Evolutionary conservation across 2,113 vertebrate genomes (phyloP), one percentile per base, ranked within the genome.

Genomic region (Serilophus lunatus): DNA sequence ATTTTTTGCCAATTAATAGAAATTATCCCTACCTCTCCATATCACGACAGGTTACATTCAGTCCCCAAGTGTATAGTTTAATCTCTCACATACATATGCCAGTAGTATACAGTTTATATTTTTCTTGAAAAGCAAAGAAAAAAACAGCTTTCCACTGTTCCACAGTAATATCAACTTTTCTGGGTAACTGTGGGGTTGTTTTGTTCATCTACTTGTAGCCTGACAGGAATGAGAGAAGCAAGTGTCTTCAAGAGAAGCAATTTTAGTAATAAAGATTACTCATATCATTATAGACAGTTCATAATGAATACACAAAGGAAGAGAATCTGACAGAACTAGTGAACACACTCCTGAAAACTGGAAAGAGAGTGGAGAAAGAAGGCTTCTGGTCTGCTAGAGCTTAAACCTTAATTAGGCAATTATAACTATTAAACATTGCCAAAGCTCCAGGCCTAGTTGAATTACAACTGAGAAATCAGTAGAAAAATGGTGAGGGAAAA

Each of bases 331-430:
- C 72, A 85, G 66, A 53, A 29, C 18, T 5, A 60, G 20, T 2
- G 2, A 81, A 23, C 35, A 31, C 12, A 2, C 18, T 54, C 44
- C 61, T 42, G 59, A 45, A 94, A 90, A 80, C 45, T 71, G 44
- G 79, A 56, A 91, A 82, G 24, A 61, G 13, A 33, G 36, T 31
- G 11, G 42, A 68, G 54, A 72, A 56, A 45, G 61, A 40, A 79
- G 25, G 50, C 38, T 66, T 65, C 65, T 66, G 80, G 51, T 93
- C 81, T 89, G 49, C 45, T n/a, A 44, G 56, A 83, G 61, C 88
- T 65, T 75, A 95, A 90, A 83, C 77, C 74, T 93, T 97, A 96
- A 96, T 96, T 95, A 97, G 91, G 82, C 79, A 95, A 95, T 97
- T 97, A 86, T 60, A 93, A 45, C 88, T 88, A 90, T 80, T 91